phyloP scores from a whole-genome alignment of 2,797 vertebrate genomes.

The Enteromius fasciolatus region DNA sequence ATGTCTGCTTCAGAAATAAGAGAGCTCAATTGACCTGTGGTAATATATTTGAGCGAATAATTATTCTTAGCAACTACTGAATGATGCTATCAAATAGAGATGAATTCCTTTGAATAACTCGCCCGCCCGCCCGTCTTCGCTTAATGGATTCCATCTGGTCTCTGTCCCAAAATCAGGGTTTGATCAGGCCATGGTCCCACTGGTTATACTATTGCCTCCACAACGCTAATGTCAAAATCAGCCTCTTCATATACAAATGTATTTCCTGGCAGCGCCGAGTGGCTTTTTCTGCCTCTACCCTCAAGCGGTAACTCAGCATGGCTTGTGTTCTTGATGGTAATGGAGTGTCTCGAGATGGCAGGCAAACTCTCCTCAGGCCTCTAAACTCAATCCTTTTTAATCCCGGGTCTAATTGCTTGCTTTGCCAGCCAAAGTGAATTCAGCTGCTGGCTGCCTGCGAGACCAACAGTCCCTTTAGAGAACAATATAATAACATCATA shows the following conservation, averaged over 20 bases:
- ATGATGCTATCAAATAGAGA: slow-evolving; percentile 75
- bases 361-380: slow-evolving; percentile 78
- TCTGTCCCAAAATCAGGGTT: slow-evolving; percentile 64
- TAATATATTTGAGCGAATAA: slow-evolving; percentile 84
- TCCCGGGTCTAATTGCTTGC: slow-evolving; percentile 79
- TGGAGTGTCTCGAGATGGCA: slow-evolving; percentile 77
- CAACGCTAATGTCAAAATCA: slow-evolving; percentile 74
- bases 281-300: slow-evolving; percentile 50
- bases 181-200: slow-evolving; percentile 51
- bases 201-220: slow-evolving; percentile 61
- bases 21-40: slow-evolving; percentile 77
- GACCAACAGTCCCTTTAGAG: slow-evolving; percentile 60
- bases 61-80: slow-evolving; percentile 82
- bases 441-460: slow-evolving; percentile 69
- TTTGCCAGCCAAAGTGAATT: slow-evolving; percentile 74
- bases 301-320: slow-evolving; percentile 65
- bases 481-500: slow-evolving; percentile 53
- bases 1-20: slow-evolving; percentile 79
- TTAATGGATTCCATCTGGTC: slow-evolving; percentile 83
- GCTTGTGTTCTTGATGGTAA: slow-evolving; percentile 73
- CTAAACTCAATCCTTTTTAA: slow-evolving; percentile 78
- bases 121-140: slow-evolving; percentile 72
- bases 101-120: slow-evolving; percentile 74
- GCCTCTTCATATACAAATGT: slow-evolving; percentile 56
- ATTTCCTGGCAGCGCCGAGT: slow-evolving; percentile 33